Base-by-base conservation (phyloP, 2,888 invertebrate genomes). In the Pasiphila rectangulata region DNA sequence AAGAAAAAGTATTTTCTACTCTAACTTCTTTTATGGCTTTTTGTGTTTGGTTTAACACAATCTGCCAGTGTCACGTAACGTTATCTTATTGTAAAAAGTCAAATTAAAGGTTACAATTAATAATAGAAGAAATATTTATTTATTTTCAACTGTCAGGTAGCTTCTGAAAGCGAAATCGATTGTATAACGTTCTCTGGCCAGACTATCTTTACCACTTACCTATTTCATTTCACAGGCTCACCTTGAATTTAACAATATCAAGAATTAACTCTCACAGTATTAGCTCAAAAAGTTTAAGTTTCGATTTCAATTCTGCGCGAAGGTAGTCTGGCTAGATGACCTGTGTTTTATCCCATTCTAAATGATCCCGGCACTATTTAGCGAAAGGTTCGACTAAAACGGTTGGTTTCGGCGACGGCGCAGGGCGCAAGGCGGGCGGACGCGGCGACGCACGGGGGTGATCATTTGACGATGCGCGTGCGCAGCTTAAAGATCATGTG, bases 381-480 rank as follows among this genome's bases (percentile, higher is more conserved):
- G 59, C 46, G 44, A 50, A 16, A 41, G 27, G 30, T 37, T 21
- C 44, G 37, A 2, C 37, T 45, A 4, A 37, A 52, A 51, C 37
- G 53, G 39, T 25, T 43, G 30, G 46, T 40, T 21, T 6, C 34
- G 15, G 34, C 36, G 41, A 32, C 32, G 16, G 39, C 45, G 43
- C 30, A 27, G n/a, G 51, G 32, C 20, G 44, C 10, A 27, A 37
- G 27, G 13, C 9, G 37, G 27, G 27, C 27, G 37, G 29, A 32
- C 23, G 36, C 45, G 44, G 27, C 34, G 13, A 51, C 32, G 16
- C 47, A 13, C 54, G 53, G 50, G 45, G 59, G 57, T 75, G 76
- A 66, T 61, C 72, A 66, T 62, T 77, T 75, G 78, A 74, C 69
- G 75, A 61, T 51, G 42, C 29, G 43, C 15, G 38, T 52, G 13